Evolutionary conservation across 2,797 vertebrate species (phyloP).

Genomic region (Semaprochilodus insignis): DNA sequence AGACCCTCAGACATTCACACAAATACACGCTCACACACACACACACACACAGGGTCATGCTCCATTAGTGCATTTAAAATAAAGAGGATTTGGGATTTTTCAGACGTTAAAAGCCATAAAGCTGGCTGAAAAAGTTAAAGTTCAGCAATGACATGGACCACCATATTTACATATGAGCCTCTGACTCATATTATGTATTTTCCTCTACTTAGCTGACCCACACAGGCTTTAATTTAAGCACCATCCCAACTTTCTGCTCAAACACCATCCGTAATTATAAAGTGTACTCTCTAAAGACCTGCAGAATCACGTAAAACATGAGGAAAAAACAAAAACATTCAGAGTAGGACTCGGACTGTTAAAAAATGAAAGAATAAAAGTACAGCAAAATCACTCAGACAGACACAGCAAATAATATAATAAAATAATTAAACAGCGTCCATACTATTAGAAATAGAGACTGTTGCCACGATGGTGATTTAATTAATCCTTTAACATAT

Average conservation of each 20-base stretch:
- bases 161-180: slow-evolving; percentile 21
- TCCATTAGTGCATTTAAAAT: slow-evolving; percentile 29
- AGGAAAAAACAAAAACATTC: neutral
- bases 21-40: slow-evolving; percentile 24
- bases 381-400: neutral
- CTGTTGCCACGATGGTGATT: slow-evolving; percentile 23
- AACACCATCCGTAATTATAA: neutral
- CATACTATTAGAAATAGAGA: slow-evolving; percentile 15
- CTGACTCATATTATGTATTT: neutral
- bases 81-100: slow-evolving; percentile 43
- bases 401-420: neutral
- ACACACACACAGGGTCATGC: slow-evolving; percentile 3
- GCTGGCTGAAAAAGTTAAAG: slow-evolving; percentile 1
- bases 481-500: slow-evolving; percentile 60
- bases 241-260: neutral
- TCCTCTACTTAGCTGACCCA: neutral
- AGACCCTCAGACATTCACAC: slow-evolving; percentile 14
- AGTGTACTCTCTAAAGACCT: neutral
- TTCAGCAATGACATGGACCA: slow-evolving; percentile 7
- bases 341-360: neutral
- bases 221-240: neutral
- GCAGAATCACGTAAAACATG: neutral
- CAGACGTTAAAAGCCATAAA: slow-evolving; percentile 20
- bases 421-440: neutral
- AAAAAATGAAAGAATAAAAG: neutral